These are phyloP conservation scores for Varecia variegata DNA, from an alignment of 2,797 vertebrate species.

Conservation along the genomic window DNA sequence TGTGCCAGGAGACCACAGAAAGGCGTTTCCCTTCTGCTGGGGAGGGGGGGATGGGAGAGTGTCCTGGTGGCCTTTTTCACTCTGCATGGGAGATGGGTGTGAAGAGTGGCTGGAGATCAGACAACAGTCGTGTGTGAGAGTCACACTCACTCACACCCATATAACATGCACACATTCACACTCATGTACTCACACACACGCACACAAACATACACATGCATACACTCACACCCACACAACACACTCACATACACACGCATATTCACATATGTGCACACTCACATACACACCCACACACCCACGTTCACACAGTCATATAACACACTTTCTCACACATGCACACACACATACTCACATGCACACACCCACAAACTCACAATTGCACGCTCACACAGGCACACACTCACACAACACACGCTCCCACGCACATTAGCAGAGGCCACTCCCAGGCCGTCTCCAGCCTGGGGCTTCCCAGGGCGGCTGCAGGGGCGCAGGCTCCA, in stretches of 20 bases:
- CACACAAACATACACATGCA: background rate
- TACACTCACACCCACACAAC: background rate
- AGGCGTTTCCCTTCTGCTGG: background rate
- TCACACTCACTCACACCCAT: background rate
- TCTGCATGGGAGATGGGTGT: no score
- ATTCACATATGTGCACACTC: no score
- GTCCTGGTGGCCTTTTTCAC: background rate
- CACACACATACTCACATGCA: background rate
- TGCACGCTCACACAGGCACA: background rate
- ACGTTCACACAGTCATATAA: background rate
- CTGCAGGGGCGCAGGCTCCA: no score
- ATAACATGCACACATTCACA: background rate
- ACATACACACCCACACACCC: background rate
- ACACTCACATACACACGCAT: no score
- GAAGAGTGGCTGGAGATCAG: background rate
- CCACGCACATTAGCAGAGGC: background rate
- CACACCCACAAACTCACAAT: background rate
- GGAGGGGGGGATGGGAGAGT: fast-evolving
- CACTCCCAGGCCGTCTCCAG: no score
- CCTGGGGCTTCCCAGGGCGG: background rate
- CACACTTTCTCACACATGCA: background rate
- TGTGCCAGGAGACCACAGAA: background rate
- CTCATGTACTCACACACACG: background rate
- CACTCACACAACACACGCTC: background rate
- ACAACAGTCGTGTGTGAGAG: background rate